A percentile compares a stretch with the other conserved stretches of the same genome.
These are phyloP conservation scores for Arnoldichthys spilopterus DNA, from an alignment of 2,797 vertebrate genomes.

Conservation along the genomic window DNA sequence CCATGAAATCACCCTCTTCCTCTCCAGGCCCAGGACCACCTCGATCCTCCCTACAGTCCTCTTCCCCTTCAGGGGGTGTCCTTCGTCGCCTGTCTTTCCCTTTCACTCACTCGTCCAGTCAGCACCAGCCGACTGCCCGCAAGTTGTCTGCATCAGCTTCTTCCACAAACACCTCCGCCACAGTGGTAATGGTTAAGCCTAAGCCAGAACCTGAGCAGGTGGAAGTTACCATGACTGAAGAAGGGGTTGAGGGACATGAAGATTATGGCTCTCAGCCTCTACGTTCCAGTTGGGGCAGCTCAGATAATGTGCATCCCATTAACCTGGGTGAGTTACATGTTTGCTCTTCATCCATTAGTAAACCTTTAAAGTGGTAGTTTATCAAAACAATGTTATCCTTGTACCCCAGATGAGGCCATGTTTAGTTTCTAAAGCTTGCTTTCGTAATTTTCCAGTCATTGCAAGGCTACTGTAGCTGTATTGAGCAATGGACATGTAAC, in stretches of 20 bases:
- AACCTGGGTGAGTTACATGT: constrained; percentile 83
- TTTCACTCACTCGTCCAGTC: constrained; percentile 69
- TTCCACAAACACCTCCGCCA: constrained; percentile 49
- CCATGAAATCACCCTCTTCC: constrained; percentile 77
- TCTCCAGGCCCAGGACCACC: constrained; percentile 73
- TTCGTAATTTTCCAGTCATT: not conserved
- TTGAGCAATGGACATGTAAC: not conserved
- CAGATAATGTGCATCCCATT: constrained; percentile 83
- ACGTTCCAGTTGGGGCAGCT: constrained; percentile 76
- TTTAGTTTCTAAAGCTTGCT: no score
- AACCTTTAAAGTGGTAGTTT: no score
- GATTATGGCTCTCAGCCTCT: constrained; percentile 65
- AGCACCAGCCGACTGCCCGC: constrained; percentile 72
- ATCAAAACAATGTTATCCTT: not conserved
- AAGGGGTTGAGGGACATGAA: constrained; percentile 58
- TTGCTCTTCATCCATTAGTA: not conserved
- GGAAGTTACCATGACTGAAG: constrained; percentile 81
- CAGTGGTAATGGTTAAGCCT: constrained; percentile 79
- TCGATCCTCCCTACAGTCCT: constrained; percentile 72
- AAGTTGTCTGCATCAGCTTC: constrained; percentile 78
- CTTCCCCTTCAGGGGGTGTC: constrained; percentile 68
- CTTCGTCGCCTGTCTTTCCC: constrained; percentile 72
- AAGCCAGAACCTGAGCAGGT: constrained; percentile 90
- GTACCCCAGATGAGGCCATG: not conserved
- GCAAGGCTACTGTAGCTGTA: not conserved